Evolutionary conservation across 1,140 invertebrate genomes (phyloP), one percentile per base, ranked within the genome.

Genomic region (Physella acuta): DNA sequence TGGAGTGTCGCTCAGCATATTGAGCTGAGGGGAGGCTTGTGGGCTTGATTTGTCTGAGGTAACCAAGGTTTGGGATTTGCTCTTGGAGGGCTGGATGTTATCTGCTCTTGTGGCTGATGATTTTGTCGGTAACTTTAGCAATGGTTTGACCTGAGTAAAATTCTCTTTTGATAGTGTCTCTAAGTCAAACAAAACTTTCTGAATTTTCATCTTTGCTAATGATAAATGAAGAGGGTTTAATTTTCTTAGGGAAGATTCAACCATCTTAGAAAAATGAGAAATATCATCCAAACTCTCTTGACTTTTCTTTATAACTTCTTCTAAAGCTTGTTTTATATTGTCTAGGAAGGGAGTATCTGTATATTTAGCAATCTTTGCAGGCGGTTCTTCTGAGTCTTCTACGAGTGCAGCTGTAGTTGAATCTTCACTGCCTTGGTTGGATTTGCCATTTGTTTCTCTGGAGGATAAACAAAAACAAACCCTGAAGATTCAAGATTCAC

Each of bases 141-240:
- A n/a, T n/a, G n/a, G n/a, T n/a, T n/a, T n/a, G n/a, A n/a, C n/a
- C n/a, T n/a, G n/a, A n/a, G n/a, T n/a, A n/a, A n/a, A n/a, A n/a
- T n/a, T n/a, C n/a, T n/a, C n/a, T n/a, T n/a, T n/a, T 58, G 30
- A 16, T 58, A 34, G 16, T 2, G 36, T n/a, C 16, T 61, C 59
- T 24, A 61, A 39, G 2, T 36, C 59, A 61, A 1, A 61, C 36
- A 61, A 61, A 61, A 61, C 59, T 24, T 61, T 33, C 36, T 61
- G 59, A 24, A 61, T 61, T 5, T 34, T 33, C 5, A 61, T 2
- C 36, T 61, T 61, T 24, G 59, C 59, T 36, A 61, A 26, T 24
- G 59, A 3, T 26, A 61, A 61, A 36, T 61, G 31, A 31, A 37
- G 59, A 4, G 59, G 33, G 2, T 24, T 31, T 34, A 61, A 30